Evolutionary conservation across 2,797 vertebrate genomes (phyloP), one percentile per base, ranked within the genome.

Genomic region (Intellagama lesueurii): DNA sequence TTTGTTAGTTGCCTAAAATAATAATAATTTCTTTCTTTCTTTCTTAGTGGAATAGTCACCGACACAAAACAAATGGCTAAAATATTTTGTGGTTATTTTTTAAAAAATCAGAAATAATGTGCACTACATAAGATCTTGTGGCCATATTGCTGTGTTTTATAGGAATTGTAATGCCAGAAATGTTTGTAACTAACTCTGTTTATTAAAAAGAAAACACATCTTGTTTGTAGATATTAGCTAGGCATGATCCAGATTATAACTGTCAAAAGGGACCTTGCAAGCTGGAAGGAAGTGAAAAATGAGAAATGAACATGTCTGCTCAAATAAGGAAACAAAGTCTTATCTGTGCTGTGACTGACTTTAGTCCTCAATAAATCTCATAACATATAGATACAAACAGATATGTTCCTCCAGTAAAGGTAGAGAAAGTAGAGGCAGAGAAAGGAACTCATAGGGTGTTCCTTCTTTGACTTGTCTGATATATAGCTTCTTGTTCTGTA

Each of bases 21-120:
- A 81, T 56, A 83, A 40, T 60, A 52, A 87, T 69, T 49, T 32
- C 19, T 84, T n/a, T 83, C 19, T 84, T n/a, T 83, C 16, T 64
- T 64, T 17, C 76, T 90, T 0, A 60, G 88, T 86, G 89, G 86
- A 72, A 1, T 32, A 12, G 81, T 92, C 56, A 69, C 85, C 70
- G 75, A 91, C 88, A n/a, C 69, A 90, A 81, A 84, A 78, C 60
- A 64, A 4, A 77, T 70, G 73, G 44, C 64, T 87, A 40, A 5
- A 90, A 93, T 26, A 87, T 35, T 7, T 79, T 73, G 12, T 78
- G 78, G 11, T 44, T 56, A 14, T 56, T 56, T 56, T 92, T 76
- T 92, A 83, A 87, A 75, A 88, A 77, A 60, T 52, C 5, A 7
- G 91, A 64, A 86, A 86, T 66, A 81, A 11, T 16, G n/a, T 22